Evolutionary conservation across 2,113 vertebrate genomes (phyloP), one percentile per base, ranked within the genome.

Genomic region (Speoplatyrhinus poulsoni): DNA sequence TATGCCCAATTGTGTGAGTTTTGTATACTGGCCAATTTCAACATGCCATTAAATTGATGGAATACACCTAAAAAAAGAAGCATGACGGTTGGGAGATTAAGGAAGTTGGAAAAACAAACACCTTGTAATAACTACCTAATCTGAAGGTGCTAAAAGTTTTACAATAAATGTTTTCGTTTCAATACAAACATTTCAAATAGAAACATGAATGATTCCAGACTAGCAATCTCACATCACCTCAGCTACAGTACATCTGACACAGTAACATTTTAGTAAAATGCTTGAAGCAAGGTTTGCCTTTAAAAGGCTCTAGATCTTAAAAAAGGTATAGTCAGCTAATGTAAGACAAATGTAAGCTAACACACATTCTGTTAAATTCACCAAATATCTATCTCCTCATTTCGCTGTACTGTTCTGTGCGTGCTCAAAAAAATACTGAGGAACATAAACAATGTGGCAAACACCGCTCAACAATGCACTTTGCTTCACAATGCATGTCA

Each of bases 91-190:
- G n/a, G 59, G 13, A 15, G 15, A 41, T 15, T 26, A 12, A 61
- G 10, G 41, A 61, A 60, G 13, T 46, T 46, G 12, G 36, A 60
- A 16, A 62, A 62, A 62, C 36, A 66, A 13, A 11, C 32, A 46
- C n/a, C 33, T 12, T 13, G 10, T 11, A 67, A 57, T 57, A 26
- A 47, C 41, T 36, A 6, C 33, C 32, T 46, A 48, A 67, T 58
- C 54, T 33, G 36, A 46, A 15, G 10, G 41, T 50, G 6, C 49
- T 12, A 46, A 12, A 12, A 54, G 19, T 46, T 41, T 33, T 46
- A 19, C 52, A 2, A 26, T 8, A 66, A 55, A 66, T 55, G 64
- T 66, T 66, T 67, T 46, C 16, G 12, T 67, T 67, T 32, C 54
- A 13, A 55, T 9, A 47, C 36, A 36, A 67, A 11, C 41, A 1